Evolutionary conservation across 2,797 vertebrate genomes (phyloP).

Genomic region (Siniperca scherzeri): DNA sequence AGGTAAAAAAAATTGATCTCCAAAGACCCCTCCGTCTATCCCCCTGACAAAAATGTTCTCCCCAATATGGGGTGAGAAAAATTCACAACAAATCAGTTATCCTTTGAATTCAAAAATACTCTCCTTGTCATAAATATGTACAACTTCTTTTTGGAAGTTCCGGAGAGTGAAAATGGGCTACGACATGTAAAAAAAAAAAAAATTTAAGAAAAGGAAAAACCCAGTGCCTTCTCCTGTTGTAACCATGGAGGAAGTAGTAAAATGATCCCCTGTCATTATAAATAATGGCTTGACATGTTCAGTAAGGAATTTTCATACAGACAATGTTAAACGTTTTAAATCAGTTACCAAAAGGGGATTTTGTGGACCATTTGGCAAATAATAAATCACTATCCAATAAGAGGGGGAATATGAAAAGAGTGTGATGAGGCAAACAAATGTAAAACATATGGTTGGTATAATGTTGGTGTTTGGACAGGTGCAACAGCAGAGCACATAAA

Average conservation of each 20-base stretch:
- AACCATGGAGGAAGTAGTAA: constrained; percentile 58
- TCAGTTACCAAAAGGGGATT: constrained; percentile 44
- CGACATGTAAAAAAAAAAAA: constrained; percentile 39
- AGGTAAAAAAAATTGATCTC: constrained; percentile 80
- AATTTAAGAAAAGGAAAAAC: constrained; percentile 42
- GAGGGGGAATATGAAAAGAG: constrained; percentile 19
- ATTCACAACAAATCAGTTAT: constrained; percentile 81
- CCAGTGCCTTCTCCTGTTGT: constrained; percentile 81
- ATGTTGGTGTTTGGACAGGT: constrained; percentile 63
- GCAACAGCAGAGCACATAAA: constrained; percentile 64
- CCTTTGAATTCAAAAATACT: constrained; percentile 78
- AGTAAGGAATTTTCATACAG: constrained; percentile 18
- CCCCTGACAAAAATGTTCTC: constrained; percentile 69
- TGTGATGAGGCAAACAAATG: constrained; percentile 47
- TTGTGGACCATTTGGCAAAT: constrained; percentile 42
- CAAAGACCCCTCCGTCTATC: constrained; percentile 42
- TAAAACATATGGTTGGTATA: constrained; percentile 49
- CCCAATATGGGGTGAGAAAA: constrained; percentile 90
- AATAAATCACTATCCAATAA: constrained; percentile 46
- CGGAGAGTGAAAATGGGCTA: constrained; percentile 66
- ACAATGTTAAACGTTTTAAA: constrained; percentile 40
- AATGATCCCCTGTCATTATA: constrained; percentile 68
- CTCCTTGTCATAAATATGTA: constrained; percentile 85
- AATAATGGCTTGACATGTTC: constrained; percentile 71
- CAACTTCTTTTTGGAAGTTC: constrained; percentile 80